Evolutionary conservation across 2,888 invertebrate genomes (phyloP).

Genomic region (Xestoiulus laeticollis): DNA sequence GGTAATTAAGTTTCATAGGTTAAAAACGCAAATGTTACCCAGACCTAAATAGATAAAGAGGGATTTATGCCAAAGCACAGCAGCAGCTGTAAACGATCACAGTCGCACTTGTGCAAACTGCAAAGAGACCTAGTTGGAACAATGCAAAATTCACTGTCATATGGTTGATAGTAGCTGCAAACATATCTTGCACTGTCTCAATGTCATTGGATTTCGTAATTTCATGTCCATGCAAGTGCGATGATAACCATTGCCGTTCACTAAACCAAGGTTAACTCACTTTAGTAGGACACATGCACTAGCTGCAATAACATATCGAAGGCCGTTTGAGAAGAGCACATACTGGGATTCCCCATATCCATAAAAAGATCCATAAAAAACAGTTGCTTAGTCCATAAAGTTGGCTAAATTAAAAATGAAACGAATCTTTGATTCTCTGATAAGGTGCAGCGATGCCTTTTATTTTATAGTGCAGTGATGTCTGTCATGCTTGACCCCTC

Average conservation of each 20-base stretch:
- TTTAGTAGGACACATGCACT: not conserved
- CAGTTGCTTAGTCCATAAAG: no score
- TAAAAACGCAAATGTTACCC: not conserved
- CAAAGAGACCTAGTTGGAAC: not conserved
- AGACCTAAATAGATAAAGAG: not conserved
- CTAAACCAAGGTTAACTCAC: not conserved
- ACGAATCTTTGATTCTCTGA: no score
- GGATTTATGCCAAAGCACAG: not conserved
- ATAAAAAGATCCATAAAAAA: no score
- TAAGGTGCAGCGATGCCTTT: no score
- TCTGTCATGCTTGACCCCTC: no score
- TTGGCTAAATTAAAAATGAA: no score
- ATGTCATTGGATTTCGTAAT: not conserved
- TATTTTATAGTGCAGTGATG: no score
- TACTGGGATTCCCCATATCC: no score
- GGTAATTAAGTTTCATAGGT: not conserved
- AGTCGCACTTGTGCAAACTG: conserved; percentile 2
- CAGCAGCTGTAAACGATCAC: not conserved
- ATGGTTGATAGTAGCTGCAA: not conserved
- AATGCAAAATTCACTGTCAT: not conserved
- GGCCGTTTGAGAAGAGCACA: no score
- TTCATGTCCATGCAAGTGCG: not conserved
- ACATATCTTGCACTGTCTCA: not conserved
- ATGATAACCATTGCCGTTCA: not conserved
- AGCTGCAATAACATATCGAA: not conserved